Conservation (phyloP, 1,140 invertebrate genomes). For the Euwallacea fornicatus region DNA sequence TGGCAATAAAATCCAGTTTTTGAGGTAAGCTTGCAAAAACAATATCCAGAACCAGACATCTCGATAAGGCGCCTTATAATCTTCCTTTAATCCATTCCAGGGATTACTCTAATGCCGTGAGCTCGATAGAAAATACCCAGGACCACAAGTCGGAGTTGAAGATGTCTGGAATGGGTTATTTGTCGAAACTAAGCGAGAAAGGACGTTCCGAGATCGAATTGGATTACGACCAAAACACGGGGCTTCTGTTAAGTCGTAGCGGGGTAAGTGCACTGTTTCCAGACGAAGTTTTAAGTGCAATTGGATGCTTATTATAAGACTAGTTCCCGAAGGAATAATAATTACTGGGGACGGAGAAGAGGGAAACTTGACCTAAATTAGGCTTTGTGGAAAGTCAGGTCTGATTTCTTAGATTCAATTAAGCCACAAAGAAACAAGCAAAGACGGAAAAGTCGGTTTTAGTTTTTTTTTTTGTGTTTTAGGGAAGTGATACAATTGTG, state of each 20-base stretch:
- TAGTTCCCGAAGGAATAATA: slow-evolving; percentile 13
- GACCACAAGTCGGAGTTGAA: slow-evolving; percentile 89
- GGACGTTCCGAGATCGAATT: slow-evolving; percentile 79
- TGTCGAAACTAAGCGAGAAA: slow-evolving; percentile 80
- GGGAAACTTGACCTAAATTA: slow-evolving; percentile 11
- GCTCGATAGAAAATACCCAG: slow-evolving; percentile 91
- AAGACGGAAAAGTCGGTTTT: neutral
- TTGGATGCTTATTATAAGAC: slow-evolving; percentile 23
- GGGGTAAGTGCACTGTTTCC: slow-evolving; percentile 59
- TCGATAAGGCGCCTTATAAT: slow-evolving; percentile 6
- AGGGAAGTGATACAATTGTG: slow-evolving; percentile 84
- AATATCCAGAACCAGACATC: neutral
- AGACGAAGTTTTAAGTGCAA: slow-evolving; percentile 21
- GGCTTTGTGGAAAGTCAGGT: neutral
- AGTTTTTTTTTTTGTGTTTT: slow-evolving; percentile 41
- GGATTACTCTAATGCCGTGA: slow-evolving; percentile 87
- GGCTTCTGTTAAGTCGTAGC: slow-evolving; percentile 76
- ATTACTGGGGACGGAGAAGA: slow-evolving; percentile 12
- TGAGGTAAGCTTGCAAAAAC: slow-evolving; percentile 51
- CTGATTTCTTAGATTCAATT: slow-evolving; percentile 2
- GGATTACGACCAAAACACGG: slow-evolving; percentile 81
- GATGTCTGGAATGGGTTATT: slow-evolving; percentile 83
- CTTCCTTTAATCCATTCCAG: slow-evolving; percentile 50
- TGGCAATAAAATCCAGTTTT: slow-evolving; percentile 89
- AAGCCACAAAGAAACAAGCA: neutral